Conservation (phyloP, 2,113 vertebrate genomes). For the Formicarius rufipectus region DNA sequence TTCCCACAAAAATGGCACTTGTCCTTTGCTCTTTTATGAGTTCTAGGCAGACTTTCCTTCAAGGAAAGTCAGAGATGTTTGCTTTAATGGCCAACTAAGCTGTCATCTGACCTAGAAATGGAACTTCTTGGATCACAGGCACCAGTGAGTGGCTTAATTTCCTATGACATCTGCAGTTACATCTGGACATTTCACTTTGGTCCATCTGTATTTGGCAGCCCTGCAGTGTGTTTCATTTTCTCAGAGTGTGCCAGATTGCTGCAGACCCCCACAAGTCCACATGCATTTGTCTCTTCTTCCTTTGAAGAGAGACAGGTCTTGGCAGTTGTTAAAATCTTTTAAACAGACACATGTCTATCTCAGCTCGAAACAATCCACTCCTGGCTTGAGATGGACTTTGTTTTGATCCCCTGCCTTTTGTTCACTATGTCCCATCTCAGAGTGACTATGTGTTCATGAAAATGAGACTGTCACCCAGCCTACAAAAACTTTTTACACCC, state of each 20-base stretch:
- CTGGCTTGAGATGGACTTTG: background rate
- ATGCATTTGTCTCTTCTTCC: background rate
- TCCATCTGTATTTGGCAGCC: slow-evolving; percentile 21
- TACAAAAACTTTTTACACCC: background rate
- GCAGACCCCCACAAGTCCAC: background rate
- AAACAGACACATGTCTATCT: background rate
- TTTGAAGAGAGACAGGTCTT: background rate
- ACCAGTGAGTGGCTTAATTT: slow-evolving; percentile 13
- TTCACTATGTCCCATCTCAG: background rate
- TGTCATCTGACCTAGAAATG: slow-evolving; percentile 34
- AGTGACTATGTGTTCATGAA: background rate
- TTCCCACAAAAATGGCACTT: background rate
- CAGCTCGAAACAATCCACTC: background rate
- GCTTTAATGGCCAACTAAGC: background rate
- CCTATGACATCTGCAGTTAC: slow-evolving; percentile 1
- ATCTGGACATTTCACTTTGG: slow-evolving; percentile 8
- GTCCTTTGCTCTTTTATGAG: background rate
- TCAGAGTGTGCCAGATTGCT: background rate
- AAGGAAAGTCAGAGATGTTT: slow-evolving; percentile 6
- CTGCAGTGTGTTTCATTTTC: background rate
- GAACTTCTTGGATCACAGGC: slow-evolving; percentile 1
- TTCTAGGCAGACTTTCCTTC: background rate
- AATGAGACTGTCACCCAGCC: background rate
- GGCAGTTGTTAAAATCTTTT: background rate
- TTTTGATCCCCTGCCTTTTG: background rate